Evolutionary conservation across 2,797 vertebrate genomes (phyloP), one percentile per base, ranked within the genome.

Genomic region (Parambassis ranga): DNA sequence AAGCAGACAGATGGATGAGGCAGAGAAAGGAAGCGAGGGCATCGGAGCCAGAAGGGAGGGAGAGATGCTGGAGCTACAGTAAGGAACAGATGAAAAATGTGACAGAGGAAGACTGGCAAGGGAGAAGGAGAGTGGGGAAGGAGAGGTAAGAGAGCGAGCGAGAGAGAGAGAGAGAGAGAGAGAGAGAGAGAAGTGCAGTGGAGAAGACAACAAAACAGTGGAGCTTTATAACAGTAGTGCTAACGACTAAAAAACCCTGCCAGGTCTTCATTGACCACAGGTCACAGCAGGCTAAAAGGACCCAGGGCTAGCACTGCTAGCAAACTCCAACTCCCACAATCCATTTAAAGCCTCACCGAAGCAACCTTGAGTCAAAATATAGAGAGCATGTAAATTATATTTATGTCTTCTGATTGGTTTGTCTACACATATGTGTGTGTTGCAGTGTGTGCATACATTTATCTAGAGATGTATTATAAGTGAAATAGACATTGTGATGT

Each of bases 241-340:
- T 75, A 50, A 62, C n/a, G 11, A 41, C 36, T 67, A 61, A 60
- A 61, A 60, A 67, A 18, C 57, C 55, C 57, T 77, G 71, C 75
- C 71, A 77, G 79, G 63, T 76, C 75, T 70, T 71, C 58, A 82
- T 85, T 52, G 41, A 85, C 86, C 79, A 77, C 67, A 57, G 78
- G 71, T 85, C 76, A 82, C 66, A 16, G 14, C 49, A 15, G 69
- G 74, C 68, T 82, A 63, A 83, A 83, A 75, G 65, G 70, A 82
- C 53, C 61, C 59, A 39, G 38, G 6, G 36, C 56, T 77, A 11
- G 3, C 41, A 35, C 53, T 42, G 23, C 60, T 16, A 49, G 41
- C 32, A 72, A 68, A 82, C 75, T 66, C 57, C 44, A 74, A 71
- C 75, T 77, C 71, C 77, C 71, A 76, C 59, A 71, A 81, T 71